These are phyloP conservation scores for Podarcis raffonei DNA, from an alignment of 2,113 vertebrate species.

Conservation along the genomic window DNA sequence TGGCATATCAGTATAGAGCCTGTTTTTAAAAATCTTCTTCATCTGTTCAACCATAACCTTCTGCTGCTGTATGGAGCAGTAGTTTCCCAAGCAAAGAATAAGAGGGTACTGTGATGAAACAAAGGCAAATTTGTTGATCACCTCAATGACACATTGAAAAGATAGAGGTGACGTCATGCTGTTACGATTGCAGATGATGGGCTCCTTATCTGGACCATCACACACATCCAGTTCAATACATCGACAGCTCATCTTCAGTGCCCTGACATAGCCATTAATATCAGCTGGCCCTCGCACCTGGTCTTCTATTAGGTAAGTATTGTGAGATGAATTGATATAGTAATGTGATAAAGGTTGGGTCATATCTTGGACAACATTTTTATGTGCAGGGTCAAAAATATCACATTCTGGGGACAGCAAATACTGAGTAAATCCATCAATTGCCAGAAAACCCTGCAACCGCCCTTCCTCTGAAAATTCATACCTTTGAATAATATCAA, in stretches of 20 bases:
- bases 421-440: constrained; percentile 95
- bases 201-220: constrained; percentile 91
- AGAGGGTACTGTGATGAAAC: constrained; percentile 92
- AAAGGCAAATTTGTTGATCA: constrained; percentile 93
- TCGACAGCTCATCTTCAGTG: constrained; percentile 90
- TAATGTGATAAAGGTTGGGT: constrained; percentile 94
- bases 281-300: constrained; percentile 91
- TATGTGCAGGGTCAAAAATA: constrained; percentile 93
- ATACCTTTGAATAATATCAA: constrained; percentile 89
- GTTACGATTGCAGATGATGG: constrained; percentile 90
- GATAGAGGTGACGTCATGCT: constrained; percentile 81
- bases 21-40: constrained; percentile 85
- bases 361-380: constrained; percentile 94
- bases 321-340: constrained; percentile 95
- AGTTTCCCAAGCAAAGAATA: constrained; percentile 91
- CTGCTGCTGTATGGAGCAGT: constrained; percentile 90
- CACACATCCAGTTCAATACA: constrained; percentile 94
- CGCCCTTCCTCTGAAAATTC: constrained; percentile 90
- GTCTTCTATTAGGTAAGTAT: constrained; percentile 94
- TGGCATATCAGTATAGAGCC: constrained; percentile 85
- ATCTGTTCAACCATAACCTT: constrained; percentile 88
- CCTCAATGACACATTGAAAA: constrained; percentile 88
- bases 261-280: constrained; percentile 88
- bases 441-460: constrained; percentile 88
- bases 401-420: constrained; percentile 94